Conservation (phyloP, 1,140 invertebrate species). For the Tenebrio molitor region DNA sequence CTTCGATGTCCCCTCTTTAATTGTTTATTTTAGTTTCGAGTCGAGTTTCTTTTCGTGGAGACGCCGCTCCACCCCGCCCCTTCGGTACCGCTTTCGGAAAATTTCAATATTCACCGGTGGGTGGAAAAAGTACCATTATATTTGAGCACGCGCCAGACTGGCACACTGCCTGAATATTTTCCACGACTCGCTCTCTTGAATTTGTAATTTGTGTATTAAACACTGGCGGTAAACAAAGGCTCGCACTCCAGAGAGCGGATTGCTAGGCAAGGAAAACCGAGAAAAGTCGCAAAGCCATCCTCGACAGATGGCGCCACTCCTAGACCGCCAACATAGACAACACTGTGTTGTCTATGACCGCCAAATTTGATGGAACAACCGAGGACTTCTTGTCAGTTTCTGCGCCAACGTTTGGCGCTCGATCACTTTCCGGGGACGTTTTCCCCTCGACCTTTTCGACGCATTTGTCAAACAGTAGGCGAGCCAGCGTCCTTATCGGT, state of each 20-base stretch:
- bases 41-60: neutral
- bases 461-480: slow-evolving; percentile 33
- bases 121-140: slow-evolving; percentile 35
- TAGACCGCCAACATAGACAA: too few species aligned
- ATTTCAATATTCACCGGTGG: slow-evolving; percentile 15
- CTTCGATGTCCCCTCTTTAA: slow-evolving; percentile 31
- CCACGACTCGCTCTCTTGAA: slow-evolving; percentile 17
- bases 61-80: neutral
- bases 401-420: too few species aligned
- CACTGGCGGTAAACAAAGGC: slow-evolving; percentile 15
- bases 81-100: neutral
- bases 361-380: too few species aligned
- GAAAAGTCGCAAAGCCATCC: too few species aligned
- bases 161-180: slow-evolving; percentile 58
- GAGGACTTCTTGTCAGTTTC: too few species aligned
- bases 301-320: too few species aligned
- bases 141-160: slow-evolving; percentile 60
- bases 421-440: too few species aligned
- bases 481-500: neutral
- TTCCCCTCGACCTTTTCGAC: too few species aligned
- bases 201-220: slow-evolving; percentile 17
- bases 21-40: slow-evolving; percentile 34
- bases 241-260: neutral
- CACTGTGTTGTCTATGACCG: too few species aligned
- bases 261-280: too few species aligned